phyloP scores from a whole-genome alignment of 1,140 invertebrate species.

The Macrobrachium rosenbergii region DNA sequence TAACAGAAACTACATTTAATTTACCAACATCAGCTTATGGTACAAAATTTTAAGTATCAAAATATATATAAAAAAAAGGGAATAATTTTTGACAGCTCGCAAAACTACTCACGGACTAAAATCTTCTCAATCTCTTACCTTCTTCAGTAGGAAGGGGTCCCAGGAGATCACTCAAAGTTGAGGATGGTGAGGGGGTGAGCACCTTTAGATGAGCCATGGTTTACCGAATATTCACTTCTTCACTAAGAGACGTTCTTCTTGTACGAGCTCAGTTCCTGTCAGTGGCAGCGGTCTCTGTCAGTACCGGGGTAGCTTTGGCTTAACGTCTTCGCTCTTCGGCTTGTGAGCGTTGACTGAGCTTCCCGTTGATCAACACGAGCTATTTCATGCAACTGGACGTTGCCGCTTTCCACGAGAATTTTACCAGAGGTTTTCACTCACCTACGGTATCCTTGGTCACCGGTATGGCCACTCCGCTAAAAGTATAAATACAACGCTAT shows the following conservation, averaged over 20 bases:
- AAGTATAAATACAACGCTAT: not conserved
- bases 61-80: too few relatives aligned
- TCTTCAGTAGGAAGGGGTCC: constrained; percentile 45
- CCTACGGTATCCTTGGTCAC: not conserved
- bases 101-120: not conserved
- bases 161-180: constrained; percentile 36
- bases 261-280: not conserved
- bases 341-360: constrained; percentile 33
- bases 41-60: too few relatives aligned
- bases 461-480: not conserved
- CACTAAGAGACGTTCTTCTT: not conserved
- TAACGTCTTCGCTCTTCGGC: not conserved
- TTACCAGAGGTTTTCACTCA: constrained; percentile 10
- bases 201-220: constrained; percentile 48
- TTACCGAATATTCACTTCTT: not conserved
- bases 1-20: too few relatives aligned
- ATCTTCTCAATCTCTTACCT: constrained; percentile 8
- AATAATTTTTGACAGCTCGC: not conserved
- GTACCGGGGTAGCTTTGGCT: not conserved
- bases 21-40: too few relatives aligned
- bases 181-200: constrained; percentile 18
- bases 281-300: not conserved
- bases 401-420: not conserved
- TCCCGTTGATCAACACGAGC: constrained; percentile 4
- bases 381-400: constrained; percentile 29